Evolutionary conservation across 2,888 invertebrate species (phyloP), one percentile per base, ranked within the genome.

Genomic region (Platynereis dumerilii): DNA sequence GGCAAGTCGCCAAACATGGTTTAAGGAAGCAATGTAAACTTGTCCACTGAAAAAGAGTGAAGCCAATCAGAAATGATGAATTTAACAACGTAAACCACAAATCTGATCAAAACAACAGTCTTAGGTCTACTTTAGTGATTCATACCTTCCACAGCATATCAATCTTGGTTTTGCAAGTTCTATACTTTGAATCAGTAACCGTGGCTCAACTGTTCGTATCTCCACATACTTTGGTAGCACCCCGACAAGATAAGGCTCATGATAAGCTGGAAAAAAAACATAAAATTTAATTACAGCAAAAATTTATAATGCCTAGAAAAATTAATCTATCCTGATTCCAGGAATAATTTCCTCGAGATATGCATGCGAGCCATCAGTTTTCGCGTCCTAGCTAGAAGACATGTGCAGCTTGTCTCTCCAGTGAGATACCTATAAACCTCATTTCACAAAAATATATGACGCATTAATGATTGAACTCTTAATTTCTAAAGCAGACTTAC

Each of bases 231-330:
- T 93, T 58, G 91, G 88, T 58, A 94, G 86, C 57, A 97, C 87
- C 3, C 94, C 95, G 64, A 98, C 86, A 24, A 94, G 87, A 84
- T 93, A 99, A 0, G 98, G 98, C 76, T 93, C 91, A 84, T 98
- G 96, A 90, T 95, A 94, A 29, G 91, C 94, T 91, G 84, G 48
- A 29, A 24, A 42, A 54, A 20, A 39, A 24, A 2, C 5, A 34
- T 5, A 34, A 22, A 28, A 20, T 20, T 34, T 10, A 27, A n/a
- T n/a, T n/a, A n/a, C n/a, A n/a, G n/a, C n/a, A n/a, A 10, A 10
- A 53, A 22, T n/a, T n/a, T n/a, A n/a, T n/a, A n/a, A n/a, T n/a
- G n/a, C n/a, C n/a, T n/a, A n/a, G n/a, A n/a, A n/a, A n/a, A n/a
- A n/a, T n/a, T n/a, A n/a, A n/a, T n/a, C n/a, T n/a, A n/a, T n/a